Percentiles rank a stretch among this genome's conserved stretches.
Conservation (phyloP, 2,113 vertebrate species). For the Columba janthina region DNA sequence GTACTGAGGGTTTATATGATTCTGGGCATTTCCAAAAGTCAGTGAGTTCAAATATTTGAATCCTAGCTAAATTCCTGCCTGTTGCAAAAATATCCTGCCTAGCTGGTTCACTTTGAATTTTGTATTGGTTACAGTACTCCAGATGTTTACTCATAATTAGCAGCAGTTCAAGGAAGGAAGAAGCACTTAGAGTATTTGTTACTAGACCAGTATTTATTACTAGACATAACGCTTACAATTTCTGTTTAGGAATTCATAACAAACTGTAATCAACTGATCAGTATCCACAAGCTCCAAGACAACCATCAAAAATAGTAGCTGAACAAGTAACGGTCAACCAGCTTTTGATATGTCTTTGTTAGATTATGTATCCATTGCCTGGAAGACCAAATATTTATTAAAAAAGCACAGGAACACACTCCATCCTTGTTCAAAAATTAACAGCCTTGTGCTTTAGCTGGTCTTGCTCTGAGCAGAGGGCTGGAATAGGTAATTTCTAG, state of each 20-base stretch:
- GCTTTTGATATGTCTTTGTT: background rate
- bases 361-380: background rate
- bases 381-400: background rate
- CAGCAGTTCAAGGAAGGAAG: background rate
- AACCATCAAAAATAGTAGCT: background rate
- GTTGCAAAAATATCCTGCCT: background rate
- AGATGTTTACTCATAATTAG: background rate
- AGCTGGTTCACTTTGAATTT: background rate
- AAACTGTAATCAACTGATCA: background rate
- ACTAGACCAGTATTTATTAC: background rate
- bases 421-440: background rate
- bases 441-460: background rate
- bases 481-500: background rate
- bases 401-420: fast-evolving
- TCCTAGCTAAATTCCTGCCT: background rate
- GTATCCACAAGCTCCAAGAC: background rate
- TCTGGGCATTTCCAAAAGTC: background rate
- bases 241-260: background rate
- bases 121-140: background rate
- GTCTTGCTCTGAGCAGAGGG: background rate
- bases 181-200: background rate
- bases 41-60: background rate
- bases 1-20: background rate
- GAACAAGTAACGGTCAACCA: fast-evolving
- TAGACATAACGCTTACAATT: background rate